Conservation (phyloP, 2,113 vertebrate genomes). For the Hemiprocne comata region DNA sequence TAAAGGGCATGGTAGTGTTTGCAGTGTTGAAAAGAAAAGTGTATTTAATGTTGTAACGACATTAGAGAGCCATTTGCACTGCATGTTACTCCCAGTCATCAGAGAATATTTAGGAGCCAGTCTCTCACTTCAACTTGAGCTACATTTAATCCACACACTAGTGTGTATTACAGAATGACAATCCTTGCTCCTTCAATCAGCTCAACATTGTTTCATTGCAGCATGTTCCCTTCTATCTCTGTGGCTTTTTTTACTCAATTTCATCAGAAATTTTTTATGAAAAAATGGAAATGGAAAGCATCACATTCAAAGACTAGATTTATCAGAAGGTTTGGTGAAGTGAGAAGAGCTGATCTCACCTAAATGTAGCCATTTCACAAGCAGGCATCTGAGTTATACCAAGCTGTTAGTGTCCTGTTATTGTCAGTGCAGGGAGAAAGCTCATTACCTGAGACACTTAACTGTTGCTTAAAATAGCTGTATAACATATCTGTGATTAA, state of each 20-base stretch:
- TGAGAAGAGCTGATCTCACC: not conserved
- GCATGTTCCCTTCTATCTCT: not conserved
- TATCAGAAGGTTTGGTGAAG: conserved; percentile 24
- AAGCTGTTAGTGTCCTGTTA: not conserved
- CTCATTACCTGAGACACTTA: not conserved
- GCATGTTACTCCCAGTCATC: not conserved
- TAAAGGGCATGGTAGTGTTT: not conserved
- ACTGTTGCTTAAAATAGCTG: not conserved
- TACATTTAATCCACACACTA: not conserved
- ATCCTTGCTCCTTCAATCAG: not conserved
- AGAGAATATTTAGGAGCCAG: not conserved
- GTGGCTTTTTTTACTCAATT: not conserved
- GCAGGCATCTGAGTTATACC: not conserved
- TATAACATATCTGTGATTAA: not conserved
- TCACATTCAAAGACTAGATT: not conserved
- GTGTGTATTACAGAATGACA: not conserved
- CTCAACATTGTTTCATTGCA: not conserved
- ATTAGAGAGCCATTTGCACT: not conserved
- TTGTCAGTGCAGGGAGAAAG: not conserved
- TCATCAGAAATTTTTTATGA: conserved; percentile 23
- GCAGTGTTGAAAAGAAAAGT: not conserved
- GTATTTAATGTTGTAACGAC: not conserved
- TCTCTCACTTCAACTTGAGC: not conserved
- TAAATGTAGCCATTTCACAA: not conserved
- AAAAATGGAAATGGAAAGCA: no score